Conservation (phyloP, 2,888 invertebrate species). For the Volucella inflata region DNA sequence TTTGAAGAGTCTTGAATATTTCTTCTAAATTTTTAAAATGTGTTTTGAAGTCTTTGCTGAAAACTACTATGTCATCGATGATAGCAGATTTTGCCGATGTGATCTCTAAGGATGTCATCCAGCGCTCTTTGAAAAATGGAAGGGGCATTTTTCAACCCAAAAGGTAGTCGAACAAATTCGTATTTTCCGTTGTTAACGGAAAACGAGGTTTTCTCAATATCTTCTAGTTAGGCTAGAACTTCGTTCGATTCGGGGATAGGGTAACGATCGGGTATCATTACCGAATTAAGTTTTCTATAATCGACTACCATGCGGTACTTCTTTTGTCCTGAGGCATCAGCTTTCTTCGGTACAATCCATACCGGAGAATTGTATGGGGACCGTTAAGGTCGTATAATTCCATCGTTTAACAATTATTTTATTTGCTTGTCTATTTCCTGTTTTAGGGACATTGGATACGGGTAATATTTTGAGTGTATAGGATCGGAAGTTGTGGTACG, state of each 20-base stretch:
- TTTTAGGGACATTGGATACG: too few relatives aligned
- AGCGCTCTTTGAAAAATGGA: too few relatives aligned
- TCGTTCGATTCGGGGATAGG: slow-evolving; percentile 52
- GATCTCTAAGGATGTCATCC: too few relatives aligned
- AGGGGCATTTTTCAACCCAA: slow-evolving; percentile 30
- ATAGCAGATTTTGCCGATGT: too few relatives aligned
- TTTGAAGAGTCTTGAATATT: slow-evolving; percentile 47
- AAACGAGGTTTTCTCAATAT: slow-evolving; percentile 52
- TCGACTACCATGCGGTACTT: background rate
- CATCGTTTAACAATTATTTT: too few relatives aligned
- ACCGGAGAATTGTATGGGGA: too few relatives aligned
- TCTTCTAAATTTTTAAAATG: slow-evolving; percentile 23
- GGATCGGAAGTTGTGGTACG: too few relatives aligned
- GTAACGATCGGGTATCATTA: slow-evolving; percentile 48
- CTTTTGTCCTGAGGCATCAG: too few relatives aligned
- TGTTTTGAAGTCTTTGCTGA: slow-evolving; percentile 20
- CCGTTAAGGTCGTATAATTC: too few relatives aligned
- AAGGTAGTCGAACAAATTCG: slow-evolving; percentile 44
- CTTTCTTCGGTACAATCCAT: too few relatives aligned
- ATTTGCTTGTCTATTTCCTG: too few relatives aligned
- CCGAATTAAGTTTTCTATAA: slow-evolving; percentile 14
- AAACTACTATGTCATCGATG: background rate
- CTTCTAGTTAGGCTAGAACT: slow-evolving; percentile 35
- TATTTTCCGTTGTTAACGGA: slow-evolving; percentile 53
- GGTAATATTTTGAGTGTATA: too few relatives aligned